Conservation (phyloP, 1,140 invertebrate species). For the Latrodectus geometricus region DNA sequence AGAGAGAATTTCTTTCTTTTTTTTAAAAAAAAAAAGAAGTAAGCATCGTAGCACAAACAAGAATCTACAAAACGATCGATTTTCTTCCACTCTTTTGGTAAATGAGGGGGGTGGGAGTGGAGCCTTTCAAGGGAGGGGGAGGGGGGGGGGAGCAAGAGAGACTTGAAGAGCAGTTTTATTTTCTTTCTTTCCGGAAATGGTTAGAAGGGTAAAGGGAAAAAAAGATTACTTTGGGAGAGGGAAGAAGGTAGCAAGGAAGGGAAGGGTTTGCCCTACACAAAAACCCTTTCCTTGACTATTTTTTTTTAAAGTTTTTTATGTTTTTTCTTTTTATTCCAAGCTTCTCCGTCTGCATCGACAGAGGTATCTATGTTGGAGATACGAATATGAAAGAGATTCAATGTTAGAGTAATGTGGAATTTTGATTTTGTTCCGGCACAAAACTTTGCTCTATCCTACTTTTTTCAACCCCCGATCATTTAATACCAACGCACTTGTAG, state of each 20-base stretch:
- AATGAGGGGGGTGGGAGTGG: neutral
- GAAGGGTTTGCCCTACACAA: neutral
- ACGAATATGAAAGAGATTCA: conserved; percentile 34
- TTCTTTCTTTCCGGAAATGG: conserved; percentile 22
- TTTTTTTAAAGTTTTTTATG: conserved; percentile 14
- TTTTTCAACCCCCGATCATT: neutral
- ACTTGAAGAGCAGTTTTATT: conserved; percentile 3
- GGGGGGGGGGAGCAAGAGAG: neutral
- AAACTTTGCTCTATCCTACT: conserved; percentile 5
- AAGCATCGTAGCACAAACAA: too few species aligned
- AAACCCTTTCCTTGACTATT: neutral
- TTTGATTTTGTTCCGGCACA: conserved; percentile 6
- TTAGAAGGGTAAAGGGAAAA: conserved; percentile 8
- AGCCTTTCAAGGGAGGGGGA: neutral
- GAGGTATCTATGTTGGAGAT: too few species aligned
- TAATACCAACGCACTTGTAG: too few species aligned
- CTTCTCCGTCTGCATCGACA: too few species aligned
- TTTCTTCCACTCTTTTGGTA: neutral
- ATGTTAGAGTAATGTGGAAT: conserved; percentile 20
- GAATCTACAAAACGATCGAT: neutral
- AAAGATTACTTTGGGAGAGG: neutral
- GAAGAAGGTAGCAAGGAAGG: neutral
- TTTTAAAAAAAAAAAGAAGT: too few species aligned
- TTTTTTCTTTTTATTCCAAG: too few species aligned
- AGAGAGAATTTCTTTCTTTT: neutral